Base-by-base conservation (phyloP, 2,113 vertebrate genomes). In the Odocoileus virginianus region DNA sequence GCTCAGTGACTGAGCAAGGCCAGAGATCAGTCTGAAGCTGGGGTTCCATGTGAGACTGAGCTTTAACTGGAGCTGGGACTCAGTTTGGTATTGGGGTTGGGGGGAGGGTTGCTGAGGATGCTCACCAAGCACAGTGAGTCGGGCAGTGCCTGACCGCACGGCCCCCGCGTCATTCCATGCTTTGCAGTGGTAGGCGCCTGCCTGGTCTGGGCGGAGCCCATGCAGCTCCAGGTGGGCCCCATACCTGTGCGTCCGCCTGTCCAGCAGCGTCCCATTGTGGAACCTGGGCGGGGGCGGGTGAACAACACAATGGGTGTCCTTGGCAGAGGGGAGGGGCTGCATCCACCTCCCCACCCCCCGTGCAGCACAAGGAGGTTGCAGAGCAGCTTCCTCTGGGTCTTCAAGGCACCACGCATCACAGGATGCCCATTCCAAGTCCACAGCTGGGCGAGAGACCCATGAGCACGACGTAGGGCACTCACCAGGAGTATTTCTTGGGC, bases 401-500 rank as follows among this genome's bases (percentile, higher is more conserved):
- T 23, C 5, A 11, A 64, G 30, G 55, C 14, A 28, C 45, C 43
- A 19, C 9, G 5, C 15, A 25, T n/a, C 54, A 28, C 11, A 0
- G 40, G 71, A 86, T 50, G 25, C 25, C 61, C 57, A 15, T 7
- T 85, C 58, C 76, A 47, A 50, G 28, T 21, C 43, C 61, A 61
- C 33, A 74, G 45, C 94, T 5, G 13, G 33, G 82, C 4, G 0
- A 17, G 4, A 76, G 45, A 6, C 54, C 82, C 58, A 11, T 25
- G 45, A 36, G 9, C 7, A 28, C 0, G 3, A 36, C 55, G 60
- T 2, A 10, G 33, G 25, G 33, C 2, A 15, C 99, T 99, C 98
- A 99, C 99, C 99, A 99, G 97, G 99, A 99, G 89, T 99, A 99
- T 96, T 99, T 99, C 58, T 98, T 99, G 28, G 99, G 99, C 58